phyloP scores from a whole-genome alignment of 2,113 vertebrate genomes.

The Polypterus bichir region DNA sequence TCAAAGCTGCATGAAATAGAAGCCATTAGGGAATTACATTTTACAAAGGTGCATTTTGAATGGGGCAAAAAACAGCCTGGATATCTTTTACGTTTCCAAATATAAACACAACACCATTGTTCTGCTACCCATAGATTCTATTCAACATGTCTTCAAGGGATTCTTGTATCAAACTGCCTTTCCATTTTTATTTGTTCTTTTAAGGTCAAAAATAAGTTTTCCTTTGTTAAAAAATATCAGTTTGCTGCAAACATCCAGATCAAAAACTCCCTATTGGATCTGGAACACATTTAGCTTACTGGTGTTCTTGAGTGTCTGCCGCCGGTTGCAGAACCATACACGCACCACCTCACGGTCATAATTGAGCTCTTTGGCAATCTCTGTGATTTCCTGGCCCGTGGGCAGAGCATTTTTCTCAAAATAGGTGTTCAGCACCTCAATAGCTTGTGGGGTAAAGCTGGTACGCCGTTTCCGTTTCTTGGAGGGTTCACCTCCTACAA shows the following conservation, averaged over 20 bases:
- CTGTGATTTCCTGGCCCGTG: slow-evolving; percentile 89
- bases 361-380: slow-evolving; percentile 90
- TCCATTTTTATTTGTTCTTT: too few relatives aligned
- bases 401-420: slow-evolving; percentile 92
- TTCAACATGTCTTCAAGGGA: too few relatives aligned
- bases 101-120: too few relatives aligned
- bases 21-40: too few relatives aligned
- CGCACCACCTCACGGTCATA: slow-evolving; percentile 90
- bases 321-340: slow-evolving; percentile 95
- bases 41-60: too few relatives aligned
- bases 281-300: slow-evolving; percentile 92
- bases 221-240: slow-evolving; percentile 9
- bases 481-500: slow-evolving; percentile 86
- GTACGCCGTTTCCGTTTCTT: slow-evolving; percentile 91
- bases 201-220: too few relatives aligned
- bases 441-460: slow-evolving; percentile 88
- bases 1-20: too few relatives aligned
- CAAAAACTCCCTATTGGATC: slow-evolving; percentile 48
- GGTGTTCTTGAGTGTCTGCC: slow-evolving; percentile 93
- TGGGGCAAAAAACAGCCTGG: too few relatives aligned
- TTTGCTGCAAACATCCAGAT: neutral
- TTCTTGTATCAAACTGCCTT: too few relatives aligned
- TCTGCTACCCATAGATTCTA: too few relatives aligned
- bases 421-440: slow-evolving; percentile 85
- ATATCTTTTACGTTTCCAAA: too few relatives aligned